phyloP scores from a whole-genome alignment of 2,888 invertebrate species.

The Agonopterix subpropinquella region DNA sequence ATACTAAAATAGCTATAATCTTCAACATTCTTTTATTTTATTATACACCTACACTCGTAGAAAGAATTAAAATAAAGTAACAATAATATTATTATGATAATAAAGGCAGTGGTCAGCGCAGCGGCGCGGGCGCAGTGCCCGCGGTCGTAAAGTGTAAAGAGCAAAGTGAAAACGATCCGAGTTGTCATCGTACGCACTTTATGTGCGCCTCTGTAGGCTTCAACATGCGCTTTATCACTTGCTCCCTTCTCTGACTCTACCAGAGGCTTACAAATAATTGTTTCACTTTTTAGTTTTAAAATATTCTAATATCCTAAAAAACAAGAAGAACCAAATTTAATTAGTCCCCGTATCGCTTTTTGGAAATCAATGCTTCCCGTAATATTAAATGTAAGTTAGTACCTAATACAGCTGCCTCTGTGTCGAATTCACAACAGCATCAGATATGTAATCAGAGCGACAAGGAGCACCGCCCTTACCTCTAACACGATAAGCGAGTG shows the following conservation, averaged over 20 bases:
- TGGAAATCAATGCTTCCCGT: constrained; percentile 54
- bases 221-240: constrained; percentile 46
- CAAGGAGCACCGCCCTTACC: constrained; percentile 56
- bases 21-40: constrained; percentile 26
- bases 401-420: constrained; percentile 58
- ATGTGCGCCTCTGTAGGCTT: constrained; percentile 36
- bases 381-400: constrained; percentile 51
- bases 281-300: not conserved
- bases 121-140: constrained; percentile 9
- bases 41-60: too few species aligned
- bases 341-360: constrained; percentile 36
- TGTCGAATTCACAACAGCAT: constrained; percentile 55
- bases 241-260: not conserved
- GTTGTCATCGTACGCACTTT: constrained; percentile 58
- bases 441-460: constrained; percentile 61
- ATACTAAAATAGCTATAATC: too few species aligned
- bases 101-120: constrained; percentile 12
- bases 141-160: constrained; percentile 42
- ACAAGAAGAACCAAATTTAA: constrained; percentile 7
- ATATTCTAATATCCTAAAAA: not conserved
- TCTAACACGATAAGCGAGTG: constrained; percentile 57
- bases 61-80: too few species aligned
- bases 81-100: constrained; percentile 14
- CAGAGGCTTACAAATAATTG: not conserved
- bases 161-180: constrained; percentile 51